Conservation (phyloP, 2,797 vertebrate genomes). For the Buphagus erythrorhynchus region DNA sequence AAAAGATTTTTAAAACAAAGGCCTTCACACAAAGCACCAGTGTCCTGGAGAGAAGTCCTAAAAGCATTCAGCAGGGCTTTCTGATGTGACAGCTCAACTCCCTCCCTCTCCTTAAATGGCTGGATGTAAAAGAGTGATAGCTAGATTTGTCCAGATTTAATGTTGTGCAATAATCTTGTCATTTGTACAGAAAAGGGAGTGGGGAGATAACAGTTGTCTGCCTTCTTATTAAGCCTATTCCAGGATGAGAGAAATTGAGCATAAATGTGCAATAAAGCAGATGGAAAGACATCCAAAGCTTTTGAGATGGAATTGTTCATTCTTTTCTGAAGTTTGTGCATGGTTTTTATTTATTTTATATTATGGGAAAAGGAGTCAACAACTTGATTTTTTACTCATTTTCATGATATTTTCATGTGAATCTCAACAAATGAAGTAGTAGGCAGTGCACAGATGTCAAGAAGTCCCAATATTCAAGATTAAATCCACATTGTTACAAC, state of each 20-base stretch:
- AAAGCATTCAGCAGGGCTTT: neutral
- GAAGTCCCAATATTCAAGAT: neutral
- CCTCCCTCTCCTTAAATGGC: neutral
- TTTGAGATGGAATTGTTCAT: neutral
- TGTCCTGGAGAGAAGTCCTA: neutral
- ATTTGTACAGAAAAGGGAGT: neutral
- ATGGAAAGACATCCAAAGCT: neutral
- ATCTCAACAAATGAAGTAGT: neutral
- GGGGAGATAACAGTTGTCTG: neutral
- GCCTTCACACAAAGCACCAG: neutral
- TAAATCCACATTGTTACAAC: neutral
- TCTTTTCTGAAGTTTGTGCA: neutral
- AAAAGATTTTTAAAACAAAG: neutral
- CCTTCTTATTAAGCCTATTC: neutral
- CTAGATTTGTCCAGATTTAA: neutral
- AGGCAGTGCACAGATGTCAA: neutral
- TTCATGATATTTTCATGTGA: neutral
- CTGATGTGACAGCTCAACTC: neutral
- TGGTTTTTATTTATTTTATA: neutral
- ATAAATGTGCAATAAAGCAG: neutral
- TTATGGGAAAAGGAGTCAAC: neutral
- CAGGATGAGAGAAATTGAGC: neutral
- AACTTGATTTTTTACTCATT: neutral
- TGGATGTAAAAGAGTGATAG: neutral
- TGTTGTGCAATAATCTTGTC: neutral